Percentiles rank a stretch among this genome's conserved stretches.
Conservation (phyloP, 2,113 vertebrate genomes). For the Podilymbus podiceps region DNA sequence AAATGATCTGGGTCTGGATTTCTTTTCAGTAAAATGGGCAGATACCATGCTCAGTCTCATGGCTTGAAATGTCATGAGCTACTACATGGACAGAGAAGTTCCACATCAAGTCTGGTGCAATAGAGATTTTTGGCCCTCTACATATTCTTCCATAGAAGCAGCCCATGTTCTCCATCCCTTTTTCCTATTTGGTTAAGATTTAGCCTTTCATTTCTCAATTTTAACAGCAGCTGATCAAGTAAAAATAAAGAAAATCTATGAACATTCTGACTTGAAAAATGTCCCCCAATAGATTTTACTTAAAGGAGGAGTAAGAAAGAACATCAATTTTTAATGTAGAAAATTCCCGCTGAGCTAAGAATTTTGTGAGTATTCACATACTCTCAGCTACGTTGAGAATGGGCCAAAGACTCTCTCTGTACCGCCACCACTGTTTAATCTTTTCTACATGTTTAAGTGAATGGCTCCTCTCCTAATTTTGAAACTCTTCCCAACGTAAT, state of each 20-base stretch:
- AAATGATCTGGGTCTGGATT: background rate
- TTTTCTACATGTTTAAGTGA: slow-evolving; percentile 19
- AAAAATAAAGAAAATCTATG: slow-evolving; percentile 13
- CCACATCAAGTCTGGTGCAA: background rate
- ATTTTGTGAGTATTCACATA: background rate
- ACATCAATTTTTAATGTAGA: background rate
- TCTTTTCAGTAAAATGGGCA: background rate
- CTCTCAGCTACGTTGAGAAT: slow-evolving; percentile 15
- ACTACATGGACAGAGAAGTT: background rate
- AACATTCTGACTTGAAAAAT: slow-evolving; percentile 14
- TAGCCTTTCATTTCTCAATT: background rate
- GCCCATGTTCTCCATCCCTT: background rate
- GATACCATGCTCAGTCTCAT: background rate
- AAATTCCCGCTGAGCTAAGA: slow-evolving; percentile 48
- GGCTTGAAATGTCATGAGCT: background rate
- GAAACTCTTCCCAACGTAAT: slow-evolving; percentile 54
- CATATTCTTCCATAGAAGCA: background rate
- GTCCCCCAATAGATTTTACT: background rate
- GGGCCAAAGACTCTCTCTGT: slow-evolving; percentile 31
- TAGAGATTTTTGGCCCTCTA: background rate
- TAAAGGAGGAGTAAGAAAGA: background rate
- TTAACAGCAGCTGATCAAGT: background rate
- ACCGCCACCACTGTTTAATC: slow-evolving; percentile 7
- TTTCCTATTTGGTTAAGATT: background rate
- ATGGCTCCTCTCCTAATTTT: slow-evolving; percentile 18